A percentile compares a stretch with the other conserved stretches of the same genome.
These are phyloP conservation scores for Sepiola atlantica DNA, from an alignment of 2,888 invertebrate species.

Conservation along the genomic window DNA sequence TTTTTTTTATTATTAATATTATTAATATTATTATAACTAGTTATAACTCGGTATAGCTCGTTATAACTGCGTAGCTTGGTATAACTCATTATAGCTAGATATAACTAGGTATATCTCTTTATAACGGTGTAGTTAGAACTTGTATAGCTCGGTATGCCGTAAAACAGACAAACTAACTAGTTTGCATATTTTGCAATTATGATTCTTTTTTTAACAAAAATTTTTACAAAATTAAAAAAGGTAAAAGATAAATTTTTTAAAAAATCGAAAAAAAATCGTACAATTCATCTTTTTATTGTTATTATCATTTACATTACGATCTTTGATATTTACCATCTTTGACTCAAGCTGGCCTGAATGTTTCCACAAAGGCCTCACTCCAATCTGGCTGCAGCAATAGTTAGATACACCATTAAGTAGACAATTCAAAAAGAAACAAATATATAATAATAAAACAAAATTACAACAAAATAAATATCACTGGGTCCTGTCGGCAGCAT, in stretches of 20 bases:
- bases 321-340: not conserved
- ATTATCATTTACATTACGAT: not conserved
- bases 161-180: too few relatives aligned
- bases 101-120: too few relatives aligned
- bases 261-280: not conserved
- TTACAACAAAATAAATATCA: not conserved
- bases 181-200: too few relatives aligned
- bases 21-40: too few relatives aligned
- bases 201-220: too few relatives aligned
- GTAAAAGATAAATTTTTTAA: not conserved
- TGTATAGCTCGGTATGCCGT: too few relatives aligned
- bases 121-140: too few relatives aligned
- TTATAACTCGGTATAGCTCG: too few relatives aligned
- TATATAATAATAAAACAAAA: not conserved
- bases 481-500: slow-evolving; percentile 8
- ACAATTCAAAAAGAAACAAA: too few relatives aligned
- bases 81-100: too few relatives aligned
- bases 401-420: not conserved
- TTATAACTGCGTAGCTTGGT: too few relatives aligned
- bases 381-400: not conserved
- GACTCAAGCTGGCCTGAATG: not conserved
- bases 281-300: not conserved
- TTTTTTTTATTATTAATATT: too few relatives aligned
- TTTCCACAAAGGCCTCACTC: not conserved
- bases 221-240: not conserved